These are phyloP conservation scores for Strigamia transsilvanica DNA, from an alignment of 2,888 invertebrate species.

Conservation along the genomic window DNA sequence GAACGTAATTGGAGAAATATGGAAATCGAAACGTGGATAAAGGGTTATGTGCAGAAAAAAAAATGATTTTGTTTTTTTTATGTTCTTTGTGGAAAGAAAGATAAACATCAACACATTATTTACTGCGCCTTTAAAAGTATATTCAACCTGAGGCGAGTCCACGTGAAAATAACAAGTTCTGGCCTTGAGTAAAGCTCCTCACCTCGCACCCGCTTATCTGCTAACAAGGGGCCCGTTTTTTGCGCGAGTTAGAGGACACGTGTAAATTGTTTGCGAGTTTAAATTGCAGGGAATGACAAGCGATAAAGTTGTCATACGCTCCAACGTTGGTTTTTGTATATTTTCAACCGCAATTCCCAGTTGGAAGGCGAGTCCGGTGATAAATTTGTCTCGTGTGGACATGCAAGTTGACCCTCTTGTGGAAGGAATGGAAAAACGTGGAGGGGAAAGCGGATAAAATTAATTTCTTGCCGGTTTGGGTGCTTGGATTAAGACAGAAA, in stretches of 20 bases:
- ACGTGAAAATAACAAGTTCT: constrained; percentile 1
- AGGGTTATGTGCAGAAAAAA: too few species aligned
- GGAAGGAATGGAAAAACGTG: background rate
- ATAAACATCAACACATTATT: constrained; percentile 32
- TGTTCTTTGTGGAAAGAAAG: constrained; percentile 3
- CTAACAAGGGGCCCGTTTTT: constrained; percentile 3
- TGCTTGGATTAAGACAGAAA: constrained; percentile 23
- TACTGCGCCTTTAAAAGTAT: constrained; percentile 30
- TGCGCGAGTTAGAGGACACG: constrained; percentile 2
- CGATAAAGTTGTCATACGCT: background rate
- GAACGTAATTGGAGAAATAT: background rate
- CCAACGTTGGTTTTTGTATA: background rate
- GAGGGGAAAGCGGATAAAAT: constrained; percentile 12
- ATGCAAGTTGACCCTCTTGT: background rate
- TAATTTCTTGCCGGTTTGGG: constrained; percentile 27
- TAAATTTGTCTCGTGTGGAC: background rate
- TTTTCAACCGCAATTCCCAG: background rate
- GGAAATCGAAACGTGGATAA: background rate
- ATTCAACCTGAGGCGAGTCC: constrained; percentile 24
- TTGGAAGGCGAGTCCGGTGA: constrained; percentile 13
- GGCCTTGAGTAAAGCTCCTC: constrained; percentile 12
- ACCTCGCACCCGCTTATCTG: constrained; percentile 27
- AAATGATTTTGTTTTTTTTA: background rate
- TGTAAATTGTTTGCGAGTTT: background rate
- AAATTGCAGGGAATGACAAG: background rate